Base-by-base conservation (phyloP, 2,797 vertebrate genomes). In the Alca torda region DNA sequence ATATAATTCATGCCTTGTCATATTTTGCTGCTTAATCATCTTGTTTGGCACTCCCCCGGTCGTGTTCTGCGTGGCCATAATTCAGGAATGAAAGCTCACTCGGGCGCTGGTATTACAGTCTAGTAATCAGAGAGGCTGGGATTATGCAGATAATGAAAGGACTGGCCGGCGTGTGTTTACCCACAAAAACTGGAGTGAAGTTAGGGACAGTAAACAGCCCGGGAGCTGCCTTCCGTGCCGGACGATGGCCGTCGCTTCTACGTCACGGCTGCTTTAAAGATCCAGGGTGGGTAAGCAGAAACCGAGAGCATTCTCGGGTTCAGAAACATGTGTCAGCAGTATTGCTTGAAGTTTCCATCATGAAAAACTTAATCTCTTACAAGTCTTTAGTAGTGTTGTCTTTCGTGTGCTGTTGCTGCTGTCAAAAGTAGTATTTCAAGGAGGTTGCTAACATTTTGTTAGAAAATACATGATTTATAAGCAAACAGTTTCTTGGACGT, bases 1-100 rank as follows among this genome's bases (percentile, higher is more conserved):
- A 84, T 50, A 46, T 6, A 87, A 93, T 68, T 97, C 91, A 53
- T 35, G 50, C 88, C 90, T 75, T 57, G 87, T 89, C 94, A 79
- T 94, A 92, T 92, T 94, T 95, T 46, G 73, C 94, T 73, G 83
- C 92, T 96, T 95, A 96, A 92, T 97, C 88, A 93, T 78, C 83
- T 84, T 31, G 83, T 91, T 95, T 67, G 93, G 95, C 96, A 90
- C 95, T 93, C 35, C 92, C 91, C 67, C 2, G 14, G 48, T 46
- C 43, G 6, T 94, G 93, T 79, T 94, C 3, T 24, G 65, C 5
- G 84, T 54, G 90, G 89, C 81, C 76, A 21, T 95, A 89, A 88
- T 57, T 95, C 84, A 92, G 77, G 78, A 68, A 72, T n/a, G 79
- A 68, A 61, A 91, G 68, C 87, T 94, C 59, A 37, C 63, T 33